Base-by-base conservation (phyloP, 2,113 vertebrate genomes). In the Lanius collurio region DNA sequence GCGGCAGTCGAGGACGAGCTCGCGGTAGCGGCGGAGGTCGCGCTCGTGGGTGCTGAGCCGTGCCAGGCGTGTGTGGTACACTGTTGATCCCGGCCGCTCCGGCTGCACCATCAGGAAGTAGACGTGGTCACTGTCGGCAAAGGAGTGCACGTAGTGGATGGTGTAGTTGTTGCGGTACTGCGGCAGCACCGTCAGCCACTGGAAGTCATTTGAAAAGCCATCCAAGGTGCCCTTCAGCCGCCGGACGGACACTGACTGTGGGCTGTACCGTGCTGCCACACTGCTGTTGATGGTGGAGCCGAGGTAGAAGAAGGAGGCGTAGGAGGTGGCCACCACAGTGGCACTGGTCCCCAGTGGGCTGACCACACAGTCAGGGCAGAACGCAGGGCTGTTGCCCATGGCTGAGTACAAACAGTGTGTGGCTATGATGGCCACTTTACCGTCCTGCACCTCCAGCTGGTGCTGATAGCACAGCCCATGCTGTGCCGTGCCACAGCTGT, bases 91-190 rank as follows among this genome's bases (percentile, higher is more conserved):
- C 0, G 97, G 97, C 52, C 76, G 97, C 63, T 98, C 97, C 0
- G 96, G 98, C 91, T 99, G 99, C 35, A 99, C 99, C 0, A 95
- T 99, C 70, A 99, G 96, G 95, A 99, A 99, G 95, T 99, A 99
- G 80, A 99, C 99, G 5, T 98, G 98, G 90, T 98, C 95, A 55
- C 97, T 89, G 0, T 98, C 93, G 2, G 83, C 84, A 47, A 99
- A 99, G 83, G 98, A 99, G 97, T 99, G 98, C 73, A 99, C 86
- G 1, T 99, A 99, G 33, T 97, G 93, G 30, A 99, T 99, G 47
- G 94, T 97, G 95, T 99, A 99, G 4, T 97, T 97, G 93, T 97
- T 92, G 10, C 91, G 97, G 74, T 99, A 96, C 4, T 46, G 85
- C 0, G 98, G 98, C 56, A 98, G 97, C 70, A 99, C 99, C 0